Evolutionary conservation across 2,113 vertebrate genomes (phyloP).

Genomic region (Gopherus flavomarginatus): DNA sequence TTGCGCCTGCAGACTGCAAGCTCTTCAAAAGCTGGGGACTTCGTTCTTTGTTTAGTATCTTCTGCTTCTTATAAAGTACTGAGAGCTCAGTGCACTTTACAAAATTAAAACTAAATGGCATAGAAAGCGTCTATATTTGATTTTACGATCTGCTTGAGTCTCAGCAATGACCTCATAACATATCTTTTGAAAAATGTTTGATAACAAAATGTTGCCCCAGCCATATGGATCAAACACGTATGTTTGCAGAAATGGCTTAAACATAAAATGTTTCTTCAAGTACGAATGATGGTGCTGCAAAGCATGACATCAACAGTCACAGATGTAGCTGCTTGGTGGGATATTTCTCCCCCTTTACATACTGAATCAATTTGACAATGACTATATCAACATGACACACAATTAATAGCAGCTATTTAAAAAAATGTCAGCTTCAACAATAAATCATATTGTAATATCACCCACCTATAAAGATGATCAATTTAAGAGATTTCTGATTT

Average conservation of each 20-base stretch:
- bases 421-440: background rate
- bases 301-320: background rate
- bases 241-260: background rate
- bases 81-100: background rate
- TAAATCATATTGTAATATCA: conserved; percentile 7
- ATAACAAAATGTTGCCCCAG: background rate
- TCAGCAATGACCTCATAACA: background rate
- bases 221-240: background rate
- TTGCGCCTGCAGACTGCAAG: conserved; percentile 15
- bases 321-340: conserved; percentile 9
- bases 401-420: conserved; percentile 29
- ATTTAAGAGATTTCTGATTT: conserved; percentile 50
- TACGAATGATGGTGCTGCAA: conserved; percentile 21
- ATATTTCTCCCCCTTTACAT: conserved; percentile 35
- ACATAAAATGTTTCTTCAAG: background rate
- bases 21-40: background rate
- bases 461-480: conserved; percentile 36
- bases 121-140: background rate
- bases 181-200: too few species aligned
- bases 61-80: background rate
- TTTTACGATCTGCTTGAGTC: background rate
- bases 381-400: conserved; percentile 9
- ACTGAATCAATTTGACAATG: conserved; percentile 9
- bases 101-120: background rate
- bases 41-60: background rate